Evolutionary conservation across 2,113 vertebrate species (phyloP).

Genomic region (Chelonoidis abingdonii): DNA sequence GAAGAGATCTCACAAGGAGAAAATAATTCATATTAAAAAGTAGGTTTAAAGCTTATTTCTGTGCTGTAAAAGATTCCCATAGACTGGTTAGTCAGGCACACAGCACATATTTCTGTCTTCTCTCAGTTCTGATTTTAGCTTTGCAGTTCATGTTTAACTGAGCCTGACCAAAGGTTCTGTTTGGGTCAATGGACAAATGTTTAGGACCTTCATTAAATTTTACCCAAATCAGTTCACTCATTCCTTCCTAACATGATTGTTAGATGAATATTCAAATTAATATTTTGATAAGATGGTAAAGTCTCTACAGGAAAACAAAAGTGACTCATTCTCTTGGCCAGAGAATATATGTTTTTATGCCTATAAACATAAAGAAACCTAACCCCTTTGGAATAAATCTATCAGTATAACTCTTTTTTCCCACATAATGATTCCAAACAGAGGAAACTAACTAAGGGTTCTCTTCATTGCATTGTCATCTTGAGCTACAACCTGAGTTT

Average conservation of each 20-base stretch:
- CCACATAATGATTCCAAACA: constrained; percentile 6
- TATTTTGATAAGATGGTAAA: background rate
- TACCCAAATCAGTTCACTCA: background rate
- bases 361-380: background rate
- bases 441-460: background rate
- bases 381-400: background rate
- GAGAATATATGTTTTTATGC: background rate
- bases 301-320: background rate
- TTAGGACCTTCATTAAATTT: background rate
- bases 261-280: background rate
- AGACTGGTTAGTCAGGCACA: background rate
- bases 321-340: background rate
- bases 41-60: background rate
- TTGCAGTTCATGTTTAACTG: background rate
- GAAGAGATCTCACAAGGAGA: background rate
- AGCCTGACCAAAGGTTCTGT: background rate
- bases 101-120: background rate
- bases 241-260: background rate
- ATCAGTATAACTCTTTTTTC: background rate
- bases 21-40: background rate
- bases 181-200: background rate
- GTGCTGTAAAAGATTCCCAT: background rate
- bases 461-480: background rate
- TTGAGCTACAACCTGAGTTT: background rate
- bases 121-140: background rate